A percentile compares a stretch with the other conserved stretches of the same genome.
Conservation (phyloP, 2,797 vertebrate genomes). For the Onychomys arenicola region DNA sequence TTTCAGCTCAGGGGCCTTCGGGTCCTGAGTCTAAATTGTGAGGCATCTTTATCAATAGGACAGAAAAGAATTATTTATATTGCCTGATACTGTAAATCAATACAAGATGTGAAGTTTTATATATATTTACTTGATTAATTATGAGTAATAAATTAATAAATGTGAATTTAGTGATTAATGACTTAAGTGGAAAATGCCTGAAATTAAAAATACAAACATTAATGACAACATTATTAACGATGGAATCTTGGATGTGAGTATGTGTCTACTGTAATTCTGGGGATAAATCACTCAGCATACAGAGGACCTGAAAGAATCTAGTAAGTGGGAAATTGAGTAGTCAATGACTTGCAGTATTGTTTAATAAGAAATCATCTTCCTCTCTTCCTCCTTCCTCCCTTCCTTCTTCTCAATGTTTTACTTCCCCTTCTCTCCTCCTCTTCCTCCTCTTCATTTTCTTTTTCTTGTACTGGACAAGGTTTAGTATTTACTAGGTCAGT, state of each 20-base stretch:
- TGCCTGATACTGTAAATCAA: not conserved
- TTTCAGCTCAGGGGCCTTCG: not conserved
- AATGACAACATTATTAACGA: not conserved
- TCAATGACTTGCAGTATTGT: not conserved
- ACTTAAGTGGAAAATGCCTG: not conserved
- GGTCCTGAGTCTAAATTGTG: not conserved
- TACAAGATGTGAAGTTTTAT: not conserved
- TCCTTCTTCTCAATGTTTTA: not conserved
- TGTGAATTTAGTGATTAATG: not conserved
- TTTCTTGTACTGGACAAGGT: not conserved
- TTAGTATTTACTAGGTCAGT: not conserved
- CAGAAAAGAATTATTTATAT: slow-evolving; percentile 24
- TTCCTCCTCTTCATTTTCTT: not conserved
- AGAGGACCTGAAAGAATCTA: slow-evolving; percentile 20
- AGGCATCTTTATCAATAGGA: not conserved
- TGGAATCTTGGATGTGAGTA: not conserved
- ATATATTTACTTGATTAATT: slow-evolving; percentile 56
- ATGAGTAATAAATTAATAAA: slow-evolving; percentile 50
- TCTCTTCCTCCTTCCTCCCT: too few relatives aligned
- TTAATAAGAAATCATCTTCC: not conserved
- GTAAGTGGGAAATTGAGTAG: slow-evolving; percentile 1
- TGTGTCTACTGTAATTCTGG: not conserved
- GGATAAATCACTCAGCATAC: not conserved
- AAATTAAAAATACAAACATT: slow-evolving; percentile 43
- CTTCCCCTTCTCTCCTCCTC: not conserved